phyloP scores from a whole-genome alignment of 2,888 invertebrate genomes.

The Mythimna lalbum region DNA sequence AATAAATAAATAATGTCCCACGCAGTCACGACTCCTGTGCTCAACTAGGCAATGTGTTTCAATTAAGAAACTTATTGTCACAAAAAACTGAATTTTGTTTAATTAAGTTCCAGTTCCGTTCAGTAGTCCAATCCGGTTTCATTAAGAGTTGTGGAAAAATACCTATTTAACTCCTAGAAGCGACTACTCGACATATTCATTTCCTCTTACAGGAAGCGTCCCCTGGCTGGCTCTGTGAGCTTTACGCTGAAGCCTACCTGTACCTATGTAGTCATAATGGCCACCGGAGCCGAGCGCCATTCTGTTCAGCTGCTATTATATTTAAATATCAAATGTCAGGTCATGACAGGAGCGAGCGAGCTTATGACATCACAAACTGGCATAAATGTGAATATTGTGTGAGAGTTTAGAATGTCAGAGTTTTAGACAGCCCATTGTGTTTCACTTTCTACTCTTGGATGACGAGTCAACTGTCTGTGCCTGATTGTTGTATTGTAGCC shows the following conservation, averaged over 20 bases:
- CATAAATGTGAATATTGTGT: background rate
- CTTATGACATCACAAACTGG: background rate
- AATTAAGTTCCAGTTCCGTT: background rate
- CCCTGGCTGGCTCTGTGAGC: background rate
- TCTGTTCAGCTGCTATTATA: conserved; percentile 19
- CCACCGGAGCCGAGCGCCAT: background rate
- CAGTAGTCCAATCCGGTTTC: background rate
- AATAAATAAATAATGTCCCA: no score
- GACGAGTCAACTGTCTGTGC: background rate
- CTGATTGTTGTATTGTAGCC: background rate
- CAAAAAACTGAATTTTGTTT: background rate
- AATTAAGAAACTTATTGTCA: background rate
- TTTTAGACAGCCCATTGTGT: background rate
- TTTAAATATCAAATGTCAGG: conserved; percentile 29
- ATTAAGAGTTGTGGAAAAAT: background rate
- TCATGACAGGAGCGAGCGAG: conserved; percentile 1
- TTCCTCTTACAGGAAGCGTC: conserved; percentile 30
- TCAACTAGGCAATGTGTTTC: background rate
- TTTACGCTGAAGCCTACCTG: background rate
- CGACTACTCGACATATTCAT: conserved; percentile 26
- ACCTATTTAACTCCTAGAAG: conserved; percentile 13
- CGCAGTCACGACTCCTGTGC: background rate
- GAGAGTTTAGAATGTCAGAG: background rate
- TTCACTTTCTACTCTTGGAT: no score
- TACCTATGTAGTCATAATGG: background rate